A percentile compares a stretch with the other conserved stretches of the same genome.
Evolutionary conservation across 2,797 vertebrate genomes (phyloP).

Genomic region (Tapera naevia): DNA sequence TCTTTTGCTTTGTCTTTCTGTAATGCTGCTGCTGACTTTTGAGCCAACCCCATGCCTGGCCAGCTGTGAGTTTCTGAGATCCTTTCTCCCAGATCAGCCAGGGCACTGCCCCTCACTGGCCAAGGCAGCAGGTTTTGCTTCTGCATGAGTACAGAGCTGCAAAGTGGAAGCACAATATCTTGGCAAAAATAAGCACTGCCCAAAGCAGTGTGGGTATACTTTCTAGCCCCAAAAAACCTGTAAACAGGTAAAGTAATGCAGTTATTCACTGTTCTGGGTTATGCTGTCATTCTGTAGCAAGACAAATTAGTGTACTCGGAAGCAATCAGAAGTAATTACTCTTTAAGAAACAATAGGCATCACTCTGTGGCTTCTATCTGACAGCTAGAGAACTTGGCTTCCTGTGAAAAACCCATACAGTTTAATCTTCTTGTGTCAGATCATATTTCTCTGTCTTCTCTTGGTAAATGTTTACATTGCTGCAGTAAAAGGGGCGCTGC

Average conservation of each 20-base stretch:
- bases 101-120: constrained; percentile 75
- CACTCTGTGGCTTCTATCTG: constrained; percentile 62
- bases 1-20: background rate
- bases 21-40: background rate
- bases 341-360: constrained; percentile 64
- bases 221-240: constrained; percentile 69
- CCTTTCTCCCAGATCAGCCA: constrained; percentile 67
- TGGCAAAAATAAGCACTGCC: constrained; percentile 76
- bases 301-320: constrained; percentile 65
- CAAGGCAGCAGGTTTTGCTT: constrained; percentile 74
- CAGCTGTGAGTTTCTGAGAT: constrained; percentile 76
- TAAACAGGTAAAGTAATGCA: constrained; percentile 75
- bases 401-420: constrained; percentile 55
- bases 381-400: constrained; percentile 58
- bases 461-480: constrained; percentile 64
- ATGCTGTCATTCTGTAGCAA: constrained; percentile 34
- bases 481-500: constrained; percentile 34
- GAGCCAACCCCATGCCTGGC: constrained; percentile 78
- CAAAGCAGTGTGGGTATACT: constrained; percentile 74
- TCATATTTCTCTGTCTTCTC: constrained; percentile 60
- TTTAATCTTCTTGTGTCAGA: constrained; percentile 68
- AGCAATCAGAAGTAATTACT: constrained; percentile 70
- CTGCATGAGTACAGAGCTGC: constrained; percentile 79
- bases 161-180: constrained; percentile 72
- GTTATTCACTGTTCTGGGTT: constrained; percentile 15